These are phyloP conservation scores for Masticophis lateralis DNA, from an alignment of 2,797 vertebrate species.

Conservation along the genomic window DNA sequence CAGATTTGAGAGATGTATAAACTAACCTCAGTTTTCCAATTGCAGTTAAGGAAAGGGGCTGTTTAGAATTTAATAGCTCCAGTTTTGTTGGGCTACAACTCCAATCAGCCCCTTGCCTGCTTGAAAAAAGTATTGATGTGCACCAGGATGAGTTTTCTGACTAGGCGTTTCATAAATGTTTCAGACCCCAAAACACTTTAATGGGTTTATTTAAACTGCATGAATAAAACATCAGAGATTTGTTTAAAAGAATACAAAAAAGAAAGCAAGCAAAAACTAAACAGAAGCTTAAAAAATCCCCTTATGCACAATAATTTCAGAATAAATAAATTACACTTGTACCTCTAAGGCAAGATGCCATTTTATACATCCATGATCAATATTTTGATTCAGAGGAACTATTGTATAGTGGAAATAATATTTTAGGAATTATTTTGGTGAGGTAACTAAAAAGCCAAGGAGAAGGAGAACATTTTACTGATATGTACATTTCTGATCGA, in stretches of 20 bases:
- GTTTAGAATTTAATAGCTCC: neutral
- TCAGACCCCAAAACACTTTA: neutral
- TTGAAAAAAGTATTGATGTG: neutral
- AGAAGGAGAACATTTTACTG: neutral
- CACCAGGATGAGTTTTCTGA: neutral
- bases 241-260: neutral
- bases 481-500: neutral
- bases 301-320: neutral
- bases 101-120: neutral
- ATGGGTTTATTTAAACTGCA: neutral
- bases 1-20: neutral
- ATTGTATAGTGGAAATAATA: neutral
- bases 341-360: neutral
- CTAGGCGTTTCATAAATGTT: neutral
- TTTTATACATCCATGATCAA: neutral
- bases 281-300: neutral
- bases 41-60: neutral
- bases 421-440: neutral
- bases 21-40: neutral
- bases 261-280: neutral
- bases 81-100: neutral
- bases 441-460: neutral
- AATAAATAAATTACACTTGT: neutral
- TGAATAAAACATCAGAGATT: neutral
- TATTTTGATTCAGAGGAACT: neutral